A percentile compares a stretch with the other conserved stretches of the same genome.
Conservation (phyloP, 2,888 invertebrate genomes). For the Podotricha telesiphe region DNA sequence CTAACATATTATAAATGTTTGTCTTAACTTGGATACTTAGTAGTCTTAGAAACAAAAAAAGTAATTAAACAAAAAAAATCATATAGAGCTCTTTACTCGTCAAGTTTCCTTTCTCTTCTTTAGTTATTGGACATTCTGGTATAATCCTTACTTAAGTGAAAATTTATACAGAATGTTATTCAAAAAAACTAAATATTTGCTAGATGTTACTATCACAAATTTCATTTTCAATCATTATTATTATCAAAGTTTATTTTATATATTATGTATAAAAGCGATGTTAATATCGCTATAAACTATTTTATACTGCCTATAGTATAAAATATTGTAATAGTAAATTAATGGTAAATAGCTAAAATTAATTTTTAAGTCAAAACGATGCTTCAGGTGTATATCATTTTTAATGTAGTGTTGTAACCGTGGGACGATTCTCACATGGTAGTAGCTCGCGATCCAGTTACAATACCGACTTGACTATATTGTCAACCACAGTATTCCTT, state of each 20-base stretch:
- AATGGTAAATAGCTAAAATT: no score
- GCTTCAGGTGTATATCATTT: slow-evolving; percentile 41
- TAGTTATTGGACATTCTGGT: neutral
- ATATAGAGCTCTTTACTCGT: neutral
- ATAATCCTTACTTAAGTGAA: neutral
- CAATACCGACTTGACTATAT: slow-evolving; percentile 51
- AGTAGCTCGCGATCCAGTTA: slow-evolving; percentile 70
- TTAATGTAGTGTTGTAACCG: slow-evolving; percentile 60
- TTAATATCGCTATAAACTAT: no score
- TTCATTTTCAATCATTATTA: no score
- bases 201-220: no score
- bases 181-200: neutral
- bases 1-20: slow-evolving; percentile 45
- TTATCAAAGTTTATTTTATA: no score
- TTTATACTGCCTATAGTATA: no score
- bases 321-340: no score
- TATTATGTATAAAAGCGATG: no score
- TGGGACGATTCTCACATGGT: slow-evolving; percentile 71
- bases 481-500: slow-evolving; percentile 49
- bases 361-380: slow-evolving; percentile 49
- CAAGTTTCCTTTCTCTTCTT: neutral
- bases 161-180: neutral
- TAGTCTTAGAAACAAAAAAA: neutral
- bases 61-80: neutral
- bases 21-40: slow-evolving; percentile 3